Conservation (phyloP, 2,888 invertebrate genomes). For the Cephus runcator region DNA sequence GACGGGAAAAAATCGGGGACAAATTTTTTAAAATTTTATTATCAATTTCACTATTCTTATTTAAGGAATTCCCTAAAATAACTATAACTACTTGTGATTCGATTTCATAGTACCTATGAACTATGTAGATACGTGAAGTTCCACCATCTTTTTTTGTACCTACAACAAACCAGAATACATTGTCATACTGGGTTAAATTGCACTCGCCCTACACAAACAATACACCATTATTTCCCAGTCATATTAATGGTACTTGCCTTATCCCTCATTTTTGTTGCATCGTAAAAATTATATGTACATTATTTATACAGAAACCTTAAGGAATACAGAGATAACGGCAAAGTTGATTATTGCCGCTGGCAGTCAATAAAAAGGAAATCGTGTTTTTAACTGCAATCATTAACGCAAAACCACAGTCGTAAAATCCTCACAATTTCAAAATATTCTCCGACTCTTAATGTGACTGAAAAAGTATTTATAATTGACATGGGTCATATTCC, state of each 20-base stretch:
- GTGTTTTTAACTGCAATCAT: slow-evolving; percentile 33
- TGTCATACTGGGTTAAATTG: background rate
- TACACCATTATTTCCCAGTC: background rate
- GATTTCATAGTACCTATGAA: background rate
- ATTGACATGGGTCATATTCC: background rate
- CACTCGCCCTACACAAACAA: background rate
- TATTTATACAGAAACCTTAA: background rate
- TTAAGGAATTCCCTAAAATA: background rate
- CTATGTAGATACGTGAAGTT: background rate
- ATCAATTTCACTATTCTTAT: background rate
- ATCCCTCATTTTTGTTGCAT: background rate
- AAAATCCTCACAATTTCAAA: slow-evolving; percentile 20
- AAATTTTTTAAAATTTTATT: background rate
- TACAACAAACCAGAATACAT: background rate
- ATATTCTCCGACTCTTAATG: background rate
- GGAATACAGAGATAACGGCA: background rate
- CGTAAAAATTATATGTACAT: background rate
- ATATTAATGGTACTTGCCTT: background rate
- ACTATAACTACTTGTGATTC: background rate
- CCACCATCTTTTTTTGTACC: background rate
- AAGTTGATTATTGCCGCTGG: background rate
- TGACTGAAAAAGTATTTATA: background rate
- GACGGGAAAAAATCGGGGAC: background rate
- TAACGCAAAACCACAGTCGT: slow-evolving; percentile 44
- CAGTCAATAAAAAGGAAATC: slow-evolving; percentile 28